phyloP scores from a whole-genome alignment of 2,797 vertebrate species.

The Oryzias dopingdopingensis region DNA sequence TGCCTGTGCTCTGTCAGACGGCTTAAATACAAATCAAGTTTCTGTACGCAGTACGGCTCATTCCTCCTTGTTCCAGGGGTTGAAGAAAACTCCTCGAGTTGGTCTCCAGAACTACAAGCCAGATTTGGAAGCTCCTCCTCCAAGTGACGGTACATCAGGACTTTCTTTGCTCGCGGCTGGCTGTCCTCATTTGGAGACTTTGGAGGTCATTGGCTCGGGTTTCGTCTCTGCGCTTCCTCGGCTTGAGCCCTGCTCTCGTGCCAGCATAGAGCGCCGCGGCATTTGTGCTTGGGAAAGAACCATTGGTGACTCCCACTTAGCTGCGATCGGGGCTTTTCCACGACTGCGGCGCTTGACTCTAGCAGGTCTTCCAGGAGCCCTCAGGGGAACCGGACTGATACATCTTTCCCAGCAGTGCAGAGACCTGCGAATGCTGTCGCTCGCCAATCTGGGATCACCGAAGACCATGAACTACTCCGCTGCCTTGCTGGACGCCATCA shows the following conservation, averaged over 20 bases:
- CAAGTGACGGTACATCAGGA: constrained; percentile 63
- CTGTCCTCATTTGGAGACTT: constrained; percentile 80
- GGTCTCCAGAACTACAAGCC: constrained; percentile 80
- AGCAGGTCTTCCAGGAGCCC: constrained; percentile 89
- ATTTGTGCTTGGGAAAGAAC: constrained; percentile 85
- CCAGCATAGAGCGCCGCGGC: constrained; percentile 80
- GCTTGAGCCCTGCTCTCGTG: constrained; percentile 88
- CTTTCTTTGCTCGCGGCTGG: constrained; percentile 80
- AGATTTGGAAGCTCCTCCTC: constrained; percentile 49
- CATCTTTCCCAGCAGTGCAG: constrained; percentile 82
- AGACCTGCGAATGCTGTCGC: constrained; percentile 84
- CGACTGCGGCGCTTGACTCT: constrained; percentile 85
- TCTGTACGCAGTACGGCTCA: constrained; percentile 19
- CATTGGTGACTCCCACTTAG: constrained; percentile 86
- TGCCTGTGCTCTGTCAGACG: constrained; percentile 85
- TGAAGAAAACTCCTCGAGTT: constrained; percentile 86
- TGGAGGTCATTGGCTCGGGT: constrained; percentile 91
- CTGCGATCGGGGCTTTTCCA: constrained; percentile 81
- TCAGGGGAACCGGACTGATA: constrained; percentile 86
- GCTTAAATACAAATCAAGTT: constrained; percentile 44
- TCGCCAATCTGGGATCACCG: constrained; percentile 91
- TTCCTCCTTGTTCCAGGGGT: constrained; percentile 75
- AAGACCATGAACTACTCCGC: constrained; percentile 87
- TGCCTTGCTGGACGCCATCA: constrained; percentile 86
- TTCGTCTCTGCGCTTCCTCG: constrained; percentile 94